Percentiles rank a stretch among this genome's conserved stretches.
Conservation (phyloP, 2,797 vertebrate species). For the Catharus ustulatus region DNA sequence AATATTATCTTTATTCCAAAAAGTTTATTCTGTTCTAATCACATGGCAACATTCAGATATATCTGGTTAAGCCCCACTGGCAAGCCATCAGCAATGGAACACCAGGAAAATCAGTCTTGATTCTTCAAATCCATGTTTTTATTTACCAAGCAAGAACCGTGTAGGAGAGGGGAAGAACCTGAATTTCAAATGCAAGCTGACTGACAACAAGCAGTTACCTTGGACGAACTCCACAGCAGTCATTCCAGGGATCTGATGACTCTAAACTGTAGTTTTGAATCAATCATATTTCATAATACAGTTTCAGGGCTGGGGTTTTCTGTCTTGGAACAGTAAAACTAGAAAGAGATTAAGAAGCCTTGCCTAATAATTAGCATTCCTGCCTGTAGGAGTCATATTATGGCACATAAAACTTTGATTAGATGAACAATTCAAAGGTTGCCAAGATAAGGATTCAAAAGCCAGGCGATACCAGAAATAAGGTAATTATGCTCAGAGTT, state of each 20-base stretch:
- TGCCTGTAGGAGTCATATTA: background rate
- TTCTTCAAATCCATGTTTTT: background rate
- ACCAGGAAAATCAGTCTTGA: background rate
- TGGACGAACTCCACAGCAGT: background rate
- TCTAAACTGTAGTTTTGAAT: background rate
- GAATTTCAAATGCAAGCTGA: background rate
- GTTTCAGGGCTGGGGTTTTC: background rate
- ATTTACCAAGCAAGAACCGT: background rate
- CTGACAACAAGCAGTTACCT: background rate
- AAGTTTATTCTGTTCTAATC: background rate
- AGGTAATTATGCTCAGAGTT: background rate
- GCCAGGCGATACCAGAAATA: background rate
- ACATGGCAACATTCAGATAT: background rate
- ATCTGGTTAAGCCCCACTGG: background rate
- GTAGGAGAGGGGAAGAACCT: background rate
- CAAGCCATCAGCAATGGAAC: background rate
- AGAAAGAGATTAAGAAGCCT: background rate
- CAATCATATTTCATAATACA: background rate
- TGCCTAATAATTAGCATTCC: slow-evolving; percentile 5
- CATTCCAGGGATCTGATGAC: background rate
- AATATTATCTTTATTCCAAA: background rate
- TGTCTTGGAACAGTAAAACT: background rate
- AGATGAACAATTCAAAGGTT: background rate
- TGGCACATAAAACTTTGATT: background rate
- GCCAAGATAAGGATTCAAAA: background rate